Evolutionary conservation across 2,888 invertebrate genomes (phyloP).

Genomic region (Mesorhabditis sp.): DNA sequence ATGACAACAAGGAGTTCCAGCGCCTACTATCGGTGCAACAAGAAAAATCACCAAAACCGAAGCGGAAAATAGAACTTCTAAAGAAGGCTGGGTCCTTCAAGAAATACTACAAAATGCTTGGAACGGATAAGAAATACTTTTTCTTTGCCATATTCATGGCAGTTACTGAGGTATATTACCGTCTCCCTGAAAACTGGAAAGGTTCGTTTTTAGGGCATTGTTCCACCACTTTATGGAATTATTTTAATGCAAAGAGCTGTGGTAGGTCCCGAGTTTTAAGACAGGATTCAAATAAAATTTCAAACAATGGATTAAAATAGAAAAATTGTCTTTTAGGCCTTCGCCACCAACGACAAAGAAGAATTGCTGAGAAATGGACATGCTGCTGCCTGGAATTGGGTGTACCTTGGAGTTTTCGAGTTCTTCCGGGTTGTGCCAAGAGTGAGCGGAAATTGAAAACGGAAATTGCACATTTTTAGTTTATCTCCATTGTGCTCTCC

Average conservation of each 20-base stretch:
- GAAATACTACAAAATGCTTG: no score
- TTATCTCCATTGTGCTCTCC: background rate
- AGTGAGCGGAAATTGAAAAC: background rate
- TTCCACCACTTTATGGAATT: background rate
- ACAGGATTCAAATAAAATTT: no score
- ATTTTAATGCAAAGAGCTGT: background rate
- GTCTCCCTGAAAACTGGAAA: no score
- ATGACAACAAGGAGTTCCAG: no score
- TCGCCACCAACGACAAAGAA: background rate
- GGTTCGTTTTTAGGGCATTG: background rate
- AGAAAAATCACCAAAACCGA: no score
- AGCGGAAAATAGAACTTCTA: no score
- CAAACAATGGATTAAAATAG: background rate
- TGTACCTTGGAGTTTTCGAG: background rate
- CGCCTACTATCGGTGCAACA: no score
- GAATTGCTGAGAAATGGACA: background rate
- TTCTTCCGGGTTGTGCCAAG: background rate
- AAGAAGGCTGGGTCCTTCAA: no score
- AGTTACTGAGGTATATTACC: no score
- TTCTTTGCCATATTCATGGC: no score
- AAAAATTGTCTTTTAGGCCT: background rate
- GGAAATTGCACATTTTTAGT: no score
- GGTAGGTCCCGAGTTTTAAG: background rate
- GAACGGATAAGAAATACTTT: no score
- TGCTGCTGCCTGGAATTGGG: background rate